Conservation (phyloP, 2,113 vertebrate species). For the Geothlypis trichas region DNA sequence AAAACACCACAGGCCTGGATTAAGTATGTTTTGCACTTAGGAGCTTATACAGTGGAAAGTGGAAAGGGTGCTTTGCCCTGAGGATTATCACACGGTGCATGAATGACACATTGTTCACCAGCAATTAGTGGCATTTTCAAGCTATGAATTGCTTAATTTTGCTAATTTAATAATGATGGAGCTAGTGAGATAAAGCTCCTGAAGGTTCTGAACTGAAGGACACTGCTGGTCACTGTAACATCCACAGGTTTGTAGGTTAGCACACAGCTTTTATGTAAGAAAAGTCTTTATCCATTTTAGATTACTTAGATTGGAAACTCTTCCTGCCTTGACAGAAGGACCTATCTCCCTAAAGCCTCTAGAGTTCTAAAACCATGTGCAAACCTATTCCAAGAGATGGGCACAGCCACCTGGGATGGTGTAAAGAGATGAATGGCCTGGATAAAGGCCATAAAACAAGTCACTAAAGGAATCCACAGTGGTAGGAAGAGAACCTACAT, state of each 20-base stretch:
- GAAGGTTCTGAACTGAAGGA: background rate
- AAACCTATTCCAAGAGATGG: background rate
- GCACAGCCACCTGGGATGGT: background rate
- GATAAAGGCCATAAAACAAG: background rate
- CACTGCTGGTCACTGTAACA: background rate
- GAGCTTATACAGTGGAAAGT: background rate
- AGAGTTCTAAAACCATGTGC: background rate
- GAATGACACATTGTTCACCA: background rate
- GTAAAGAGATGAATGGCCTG: background rate
- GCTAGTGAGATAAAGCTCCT: background rate
- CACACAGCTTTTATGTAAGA: background rate
- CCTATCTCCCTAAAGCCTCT: background rate
- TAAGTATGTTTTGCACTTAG: background rate
- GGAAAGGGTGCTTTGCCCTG: background rate
- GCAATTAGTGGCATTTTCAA: background rate
- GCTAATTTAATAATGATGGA: background rate
- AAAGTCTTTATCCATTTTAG: background rate
- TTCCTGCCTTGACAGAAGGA: background rate
- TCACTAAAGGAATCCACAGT: background rate
- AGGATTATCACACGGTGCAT: rapidly evolving
- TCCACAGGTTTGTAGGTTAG: background rate
- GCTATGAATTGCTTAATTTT: background rate
- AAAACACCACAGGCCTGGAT: background rate
- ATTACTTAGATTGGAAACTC: background rate
- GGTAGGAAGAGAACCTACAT: background rate